Percentiles rank a stretch among this genome's conserved stretches.
Conservation (phyloP, 2,113 vertebrate species). For the Tupaia chinensis region DNA sequence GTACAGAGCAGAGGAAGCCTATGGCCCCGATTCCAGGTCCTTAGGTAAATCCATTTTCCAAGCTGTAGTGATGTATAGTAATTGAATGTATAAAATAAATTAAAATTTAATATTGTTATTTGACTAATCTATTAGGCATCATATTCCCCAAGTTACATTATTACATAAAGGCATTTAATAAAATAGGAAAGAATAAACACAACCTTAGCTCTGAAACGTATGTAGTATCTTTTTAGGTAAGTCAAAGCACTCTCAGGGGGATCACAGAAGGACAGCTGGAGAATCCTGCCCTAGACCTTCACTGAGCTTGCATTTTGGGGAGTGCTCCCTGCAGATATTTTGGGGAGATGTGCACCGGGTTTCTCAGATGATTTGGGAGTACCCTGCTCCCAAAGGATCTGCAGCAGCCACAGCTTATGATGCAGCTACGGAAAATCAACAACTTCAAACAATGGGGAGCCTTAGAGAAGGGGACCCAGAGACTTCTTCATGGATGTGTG, state of each 20-base stretch:
- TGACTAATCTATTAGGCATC: not conserved
- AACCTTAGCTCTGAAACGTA: not conserved
- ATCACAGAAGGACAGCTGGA: not conserved
- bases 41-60: not conserved
- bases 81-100: too few species aligned
- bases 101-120: not conserved
- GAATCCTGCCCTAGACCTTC: not conserved
- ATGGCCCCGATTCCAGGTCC: too few species aligned
- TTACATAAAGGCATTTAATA: not conserved
- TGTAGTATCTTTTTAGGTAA: not conserved
- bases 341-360: not conserved
- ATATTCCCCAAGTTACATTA: not conserved
- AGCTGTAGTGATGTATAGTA: too few species aligned
- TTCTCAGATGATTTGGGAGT: not conserved
- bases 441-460: not conserved
- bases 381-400: not conserved
- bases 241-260: not conserved
- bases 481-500: not conserved
- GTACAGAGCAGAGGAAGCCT: not conserved
- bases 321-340: not conserved
- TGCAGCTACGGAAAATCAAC: not conserved
- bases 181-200: not conserved
- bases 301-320: not conserved
- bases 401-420: not conserved
- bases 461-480: not conserved